Evolutionary conservation across 2,113 vertebrate species (phyloP), one percentile per base, ranked within the genome.

Genomic region (Furnarius figulus): DNA sequence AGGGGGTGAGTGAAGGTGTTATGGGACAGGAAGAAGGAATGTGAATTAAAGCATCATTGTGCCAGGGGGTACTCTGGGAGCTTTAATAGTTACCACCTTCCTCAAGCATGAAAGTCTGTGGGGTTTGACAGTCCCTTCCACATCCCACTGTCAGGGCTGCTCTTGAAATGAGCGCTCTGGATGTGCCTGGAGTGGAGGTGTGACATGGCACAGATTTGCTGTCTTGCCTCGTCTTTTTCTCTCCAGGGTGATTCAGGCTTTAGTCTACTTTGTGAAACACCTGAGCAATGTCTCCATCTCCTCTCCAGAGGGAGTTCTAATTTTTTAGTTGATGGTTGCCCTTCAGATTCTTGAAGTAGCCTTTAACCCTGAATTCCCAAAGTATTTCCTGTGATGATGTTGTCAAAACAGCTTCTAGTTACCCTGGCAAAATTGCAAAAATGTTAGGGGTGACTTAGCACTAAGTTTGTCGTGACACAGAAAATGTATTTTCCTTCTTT

Each of bases 401-500:
- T 88, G 82, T 88, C 50, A 73, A 88, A 94, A 80, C 59, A 90
- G 58, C 44, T 88, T 96, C 61, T 56, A 87, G 78, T 94, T 92
- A 78, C 47, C 52, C 50, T 93, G 88, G 79, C 65, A 88, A 91
- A 88, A 63, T 42, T 59, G 81, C 87, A 94, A 58, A 83, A 85
- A 66, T 47, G 16, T 70, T 70, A 52, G 20, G 47, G 79, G 15
- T 59, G 46, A 73, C 66, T 65, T 56, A 61, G 82, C 66, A 70
- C 24, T 53, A 46, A 46, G 28, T 79, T 90, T 62, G 75, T 84
- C 73, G 75, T 92, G 70, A 89, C n/a, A 71, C 12, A 52, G 74
- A 42, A 55, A 63, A 46, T 47, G 8, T 88, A 50, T 79, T 94
- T 93, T 73, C 65, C n/a, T 94, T 87, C 87, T 35, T 82, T 91